Base-by-base conservation (phyloP, 2,888 invertebrate genomes). In the Luperina nickerlii region DNA sequence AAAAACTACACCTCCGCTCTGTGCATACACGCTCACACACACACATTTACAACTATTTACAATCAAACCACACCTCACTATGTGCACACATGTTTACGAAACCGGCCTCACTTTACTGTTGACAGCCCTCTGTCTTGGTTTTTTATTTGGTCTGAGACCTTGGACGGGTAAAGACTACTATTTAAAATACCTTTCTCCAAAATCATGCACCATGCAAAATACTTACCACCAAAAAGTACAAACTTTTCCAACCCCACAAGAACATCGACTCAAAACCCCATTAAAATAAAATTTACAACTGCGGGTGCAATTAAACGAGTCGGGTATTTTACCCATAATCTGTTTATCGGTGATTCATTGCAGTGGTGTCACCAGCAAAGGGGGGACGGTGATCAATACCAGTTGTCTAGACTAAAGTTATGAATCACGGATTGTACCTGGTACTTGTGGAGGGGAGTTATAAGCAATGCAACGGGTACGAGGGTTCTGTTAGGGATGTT, bases 321-420 rank as follows among this genome's bases (percentile, higher is more conserved):
- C 74, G 78, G 79, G 78, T 80, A 85, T 86, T 88, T 88, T 83
- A 80, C 83, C 85, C 76, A 76, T 87, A 85, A 85, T 79, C 81
- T 85, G 78, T 86, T 87, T 87, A 85, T 73, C 70, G 82, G 81
- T 90, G 89, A 89, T 86, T 90, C 90, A 90, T 84, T 69, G 86
- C 78, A 7, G 65, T 65, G 69, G 63, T 87, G 86, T 83, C 88
- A 86, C 71, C 80, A 68, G 57, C 84, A 87, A 66, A 68, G 72
- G 79, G 73, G 77, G 75, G 79, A 79, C 38, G 24, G 67, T 84
- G 88, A 89, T 88, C 87, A 85, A 89, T 89, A 89, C 73, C 76
- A 76, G 77, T 74, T 74, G 89, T 89, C 89, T 90, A 88, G 89
- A 90, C 89, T 75, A 66, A 18, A 70, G 76, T n/a, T 82, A 82